These are phyloP conservation scores for Zygaena filipendulae DNA, from an alignment of 2,888 invertebrate genomes.

Conservation along the genomic window DNA sequence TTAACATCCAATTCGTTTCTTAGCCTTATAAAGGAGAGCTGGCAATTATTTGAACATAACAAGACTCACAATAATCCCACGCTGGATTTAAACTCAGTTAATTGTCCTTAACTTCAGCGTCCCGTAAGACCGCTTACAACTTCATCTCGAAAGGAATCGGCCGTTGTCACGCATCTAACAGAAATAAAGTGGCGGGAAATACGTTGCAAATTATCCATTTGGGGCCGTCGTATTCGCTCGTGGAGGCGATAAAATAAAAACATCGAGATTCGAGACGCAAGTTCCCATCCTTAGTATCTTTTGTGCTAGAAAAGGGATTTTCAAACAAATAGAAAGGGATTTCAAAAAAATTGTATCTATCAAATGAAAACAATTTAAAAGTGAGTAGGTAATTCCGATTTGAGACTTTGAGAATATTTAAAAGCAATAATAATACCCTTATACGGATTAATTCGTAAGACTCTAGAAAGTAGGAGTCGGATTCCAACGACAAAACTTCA, in stretches of 20 bases:
- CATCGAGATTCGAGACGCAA: constrained; percentile 17
- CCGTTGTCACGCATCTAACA: constrained; percentile 33
- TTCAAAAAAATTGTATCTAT: too few relatives aligned
- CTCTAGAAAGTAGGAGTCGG: too few relatives aligned
- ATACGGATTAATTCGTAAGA: too few relatives aligned
- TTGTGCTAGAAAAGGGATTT: constrained; percentile 2
- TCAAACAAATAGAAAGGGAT: not conserved
- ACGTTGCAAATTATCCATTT: constrained; percentile 26
- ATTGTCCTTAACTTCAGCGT: constrained; percentile 25
- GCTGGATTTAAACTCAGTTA: constrained; percentile 22
- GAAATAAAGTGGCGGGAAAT: constrained; percentile 18
- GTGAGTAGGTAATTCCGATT: too few relatives aligned
- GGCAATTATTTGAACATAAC: too few relatives aligned
- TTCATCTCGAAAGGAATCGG: constrained; percentile 29
- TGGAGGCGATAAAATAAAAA: constrained; percentile 22
- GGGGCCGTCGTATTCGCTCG: constrained; percentile 7
- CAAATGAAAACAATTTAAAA: too few relatives aligned
- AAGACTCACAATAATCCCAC: too few relatives aligned
- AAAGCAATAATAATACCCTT: too few relatives aligned
- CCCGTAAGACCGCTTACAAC: constrained; percentile 24
- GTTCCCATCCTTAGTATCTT: constrained; percentile 21
- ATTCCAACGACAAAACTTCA: too few relatives aligned
- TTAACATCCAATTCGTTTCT: too few relatives aligned
- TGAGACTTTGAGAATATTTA: too few relatives aligned
- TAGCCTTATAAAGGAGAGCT: too few relatives aligned